phyloP scores from a whole-genome alignment of 2,113 vertebrate genomes.

The Nanorana parkeri region DNA sequence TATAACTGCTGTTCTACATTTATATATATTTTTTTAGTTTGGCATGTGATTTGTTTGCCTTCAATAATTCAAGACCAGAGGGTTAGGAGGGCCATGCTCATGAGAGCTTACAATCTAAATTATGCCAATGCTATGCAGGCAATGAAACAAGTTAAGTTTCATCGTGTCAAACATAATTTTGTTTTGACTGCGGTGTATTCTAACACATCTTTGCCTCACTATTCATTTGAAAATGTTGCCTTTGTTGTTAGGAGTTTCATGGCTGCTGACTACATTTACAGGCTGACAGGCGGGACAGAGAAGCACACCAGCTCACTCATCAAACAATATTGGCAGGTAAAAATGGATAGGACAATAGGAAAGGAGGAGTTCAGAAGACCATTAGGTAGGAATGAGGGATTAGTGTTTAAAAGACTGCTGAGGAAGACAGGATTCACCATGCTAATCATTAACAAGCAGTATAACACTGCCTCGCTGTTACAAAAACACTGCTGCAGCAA shows the following conservation, averaged over 20 bases:
- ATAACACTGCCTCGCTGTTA: slow-evolving; percentile 64
- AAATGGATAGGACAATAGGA: slow-evolving; percentile 70
- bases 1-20: too few species aligned
- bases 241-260: slow-evolving; percentile 76
- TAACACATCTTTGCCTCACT: not conserved
- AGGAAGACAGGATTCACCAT: slow-evolving; percentile 74
- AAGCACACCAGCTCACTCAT: slow-evolving; percentile 79
- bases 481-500: slow-evolving; percentile 63
- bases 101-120: too few species aligned
- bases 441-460: slow-evolving; percentile 76
- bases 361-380: slow-evolving; percentile 66
- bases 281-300: slow-evolving; percentile 72
- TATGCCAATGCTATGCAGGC: too few species aligned
- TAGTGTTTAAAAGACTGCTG: slow-evolving; percentile 79
- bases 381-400: slow-evolving; percentile 79
- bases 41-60: too few species aligned
- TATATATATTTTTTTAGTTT: too few species aligned
- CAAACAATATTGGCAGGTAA: slow-evolving; percentile 89
- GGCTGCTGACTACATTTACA: slow-evolving; percentile 85
- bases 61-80: too few species aligned
- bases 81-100: too few species aligned
- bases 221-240: slow-evolving; percentile 66
- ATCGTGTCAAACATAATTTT: too few species aligned
- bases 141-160: too few species aligned
- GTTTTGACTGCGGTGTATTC: too few species aligned